Evolutionary conservation across 2,113 vertebrate genomes (phyloP).

Genomic region (Pholis gunnellus): DNA sequence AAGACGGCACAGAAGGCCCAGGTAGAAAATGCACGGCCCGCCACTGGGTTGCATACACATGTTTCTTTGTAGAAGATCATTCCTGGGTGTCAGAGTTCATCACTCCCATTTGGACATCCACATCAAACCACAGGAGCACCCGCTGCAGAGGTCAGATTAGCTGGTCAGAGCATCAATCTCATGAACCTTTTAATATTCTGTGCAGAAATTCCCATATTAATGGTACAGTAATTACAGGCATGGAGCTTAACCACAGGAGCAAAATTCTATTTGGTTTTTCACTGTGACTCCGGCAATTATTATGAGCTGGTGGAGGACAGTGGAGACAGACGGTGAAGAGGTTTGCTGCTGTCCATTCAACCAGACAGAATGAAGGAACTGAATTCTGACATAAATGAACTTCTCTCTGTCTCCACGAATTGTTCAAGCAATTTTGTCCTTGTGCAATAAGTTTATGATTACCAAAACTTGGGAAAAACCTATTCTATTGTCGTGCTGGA

Average conservation of each 20-base stretch:
- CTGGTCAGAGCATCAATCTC: neutral
- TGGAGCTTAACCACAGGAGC: neutral
- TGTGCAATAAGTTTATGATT: neutral
- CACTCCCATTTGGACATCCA: neutral
- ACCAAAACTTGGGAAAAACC: neutral
- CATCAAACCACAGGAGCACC: neutral
- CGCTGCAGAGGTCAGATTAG: neutral
- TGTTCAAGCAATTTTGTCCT: neutral
- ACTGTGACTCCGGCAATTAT: neutral
- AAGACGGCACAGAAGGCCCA: too few relatives aligned
- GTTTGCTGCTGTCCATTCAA: neutral
- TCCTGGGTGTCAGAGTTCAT: neutral
- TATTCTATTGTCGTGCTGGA: neutral
- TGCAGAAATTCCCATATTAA: neutral
- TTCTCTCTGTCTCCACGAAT: neutral
- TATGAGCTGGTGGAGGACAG: neutral
- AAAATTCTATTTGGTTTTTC: neutral
- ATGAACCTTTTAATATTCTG: neutral
- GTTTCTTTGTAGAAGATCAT: neutral
- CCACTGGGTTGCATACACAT: neutral
- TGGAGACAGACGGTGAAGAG: neutral
- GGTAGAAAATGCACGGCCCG: too few relatives aligned
- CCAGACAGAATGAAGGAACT: neutral
- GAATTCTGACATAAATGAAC: neutral
- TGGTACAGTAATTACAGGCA: neutral